Evolutionary conservation across 2,888 invertebrate genomes (phyloP), one percentile per base, ranked within the genome.

Genomic region (Augiades crinisus): DNA sequence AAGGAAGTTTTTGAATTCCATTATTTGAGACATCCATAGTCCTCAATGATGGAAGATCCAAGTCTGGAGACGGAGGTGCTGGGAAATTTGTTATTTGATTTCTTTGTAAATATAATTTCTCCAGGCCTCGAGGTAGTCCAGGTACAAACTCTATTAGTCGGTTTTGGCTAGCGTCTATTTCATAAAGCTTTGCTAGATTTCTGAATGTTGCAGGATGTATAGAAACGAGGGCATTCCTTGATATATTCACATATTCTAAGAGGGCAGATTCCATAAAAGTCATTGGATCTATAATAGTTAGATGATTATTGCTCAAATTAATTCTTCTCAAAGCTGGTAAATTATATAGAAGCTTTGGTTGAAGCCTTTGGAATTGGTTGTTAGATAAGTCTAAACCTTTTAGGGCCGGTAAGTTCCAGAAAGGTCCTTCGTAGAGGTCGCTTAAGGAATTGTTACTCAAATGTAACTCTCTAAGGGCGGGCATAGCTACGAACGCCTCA

Each of bases 401-500:
- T 2, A 96, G 81, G 5, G 94, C 93, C 0, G 96, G 96, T 36
- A 96, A 83, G 82, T 96, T 95, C 96, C 96, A 96, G 68, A 95
- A 93, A 0, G 96, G 96, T 41, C 93, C 91, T 57, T 94, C 93
- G 37, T 94, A 83, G 44, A 93, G 87, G 70, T 95, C 94, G 0
- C 92, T 92, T 19, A 98, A 78, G 1, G 96, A 96, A 72, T 98
- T 98, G 67, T 97, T 96, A 60, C 93, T 92, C 54, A 98, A 84
- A 63, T 96, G 92, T 24, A 98, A 85, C 70, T 96, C 96, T 61
- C 96, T 90, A 27, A 98, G 79, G 0, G 96, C 94, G 0, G 95
- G 95, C 94, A 97, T 94, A 10, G 94, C 94, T 70, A 93, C 92
- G 69, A 97, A 94, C 0, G 96, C 94, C 69, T 96, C 95, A 30